Conservation (phyloP, 1,140 invertebrate genomes). For the Colletes gigas region DNA sequence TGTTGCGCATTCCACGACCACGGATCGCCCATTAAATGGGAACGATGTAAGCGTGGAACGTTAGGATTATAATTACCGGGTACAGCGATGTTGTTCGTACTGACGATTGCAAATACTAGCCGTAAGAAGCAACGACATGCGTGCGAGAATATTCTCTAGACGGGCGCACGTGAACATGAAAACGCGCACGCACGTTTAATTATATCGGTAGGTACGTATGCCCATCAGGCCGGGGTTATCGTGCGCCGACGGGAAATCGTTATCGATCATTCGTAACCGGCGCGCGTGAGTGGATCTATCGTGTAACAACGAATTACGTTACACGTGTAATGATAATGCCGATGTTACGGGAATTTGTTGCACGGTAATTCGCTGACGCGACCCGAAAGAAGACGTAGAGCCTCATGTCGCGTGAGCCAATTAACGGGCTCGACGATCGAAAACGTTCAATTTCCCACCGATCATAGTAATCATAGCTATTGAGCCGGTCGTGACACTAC, state of each 20-base stretch:
- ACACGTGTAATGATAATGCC: background rate
- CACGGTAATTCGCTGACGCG: slow-evolving; percentile 3
- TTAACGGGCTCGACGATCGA: background rate
- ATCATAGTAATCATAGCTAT: slow-evolving; percentile 28
- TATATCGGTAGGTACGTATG: background rate
- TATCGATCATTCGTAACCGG: slow-evolving; percentile 12
- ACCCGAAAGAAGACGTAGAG: slow-evolving; percentile 19
- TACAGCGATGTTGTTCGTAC: background rate
- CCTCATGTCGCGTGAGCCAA: slow-evolving; percentile 15
- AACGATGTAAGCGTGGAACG: background rate
- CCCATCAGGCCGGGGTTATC: background rate
- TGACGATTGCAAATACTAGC: background rate
- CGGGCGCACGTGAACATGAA: background rate
- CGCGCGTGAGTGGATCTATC: slow-evolving; percentile 2
- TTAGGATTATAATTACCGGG: slow-evolving; percentile 16
- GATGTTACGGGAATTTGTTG: slow-evolving; percentile 9
- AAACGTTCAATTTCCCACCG: slow-evolving; percentile 15
- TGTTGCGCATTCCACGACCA: background rate
- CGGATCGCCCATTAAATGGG: background rate
- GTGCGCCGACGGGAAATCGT: slow-evolving; percentile 2
- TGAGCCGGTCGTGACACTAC: slow-evolving; percentile 12
- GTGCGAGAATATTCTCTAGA: slow-evolving; percentile 9
- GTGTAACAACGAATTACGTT: slow-evolving; percentile 23
- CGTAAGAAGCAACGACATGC: background rate
- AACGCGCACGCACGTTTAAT: slow-evolving; percentile 16